Evolutionary conservation across 1,140 invertebrate species (phyloP).

Genomic region (Achroia grisella): DNA sequence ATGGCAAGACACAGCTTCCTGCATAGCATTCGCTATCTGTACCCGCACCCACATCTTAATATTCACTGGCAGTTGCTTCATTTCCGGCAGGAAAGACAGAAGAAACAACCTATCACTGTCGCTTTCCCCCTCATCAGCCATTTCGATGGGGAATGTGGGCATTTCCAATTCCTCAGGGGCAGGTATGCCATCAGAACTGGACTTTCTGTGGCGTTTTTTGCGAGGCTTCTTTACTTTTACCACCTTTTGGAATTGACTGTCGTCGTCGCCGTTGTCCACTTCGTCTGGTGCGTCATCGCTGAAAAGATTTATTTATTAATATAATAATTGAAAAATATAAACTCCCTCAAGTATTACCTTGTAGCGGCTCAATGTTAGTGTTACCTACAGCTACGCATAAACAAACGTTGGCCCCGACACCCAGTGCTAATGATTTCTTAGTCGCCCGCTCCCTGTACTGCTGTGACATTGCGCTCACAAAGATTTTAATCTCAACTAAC

Average conservation of each 20-base stretch:
- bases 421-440: too few relatives aligned
- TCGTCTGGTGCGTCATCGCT: slow-evolving; percentile 20
- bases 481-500: too few relatives aligned
- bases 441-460: too few relatives aligned
- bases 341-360: too few relatives aligned
- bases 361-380: too few relatives aligned
- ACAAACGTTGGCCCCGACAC: too few relatives aligned
- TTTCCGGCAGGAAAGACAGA: slow-evolving; percentile 55
- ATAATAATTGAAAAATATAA: too few relatives aligned
- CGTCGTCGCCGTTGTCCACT: slow-evolving; percentile 1
- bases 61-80: slow-evolving; percentile 49
- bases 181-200: slow-evolving; percentile 20
- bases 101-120: slow-evolving; percentile 55
- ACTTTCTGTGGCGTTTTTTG: slow-evolving; percentile 17
- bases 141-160: slow-evolving; percentile 31
- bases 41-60: slow-evolving; percentile 64
- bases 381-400: too few relatives aligned
- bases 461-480: too few relatives aligned
- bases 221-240: slow-evolving; percentile 23
- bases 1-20: slow-evolving; percentile 49
- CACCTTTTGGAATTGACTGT: neutral
- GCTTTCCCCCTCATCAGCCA: slow-evolving; percentile 22
- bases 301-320: slow-evolving; percentile 3
- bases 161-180: slow-evolving; percentile 41
- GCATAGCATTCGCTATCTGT: slow-evolving; percentile 57